Percentiles rank a stretch among this genome's conserved stretches.
Conservation (phyloP, 2,113 vertebrate genomes). For the Cyphomyrus plagiostoma region DNA sequence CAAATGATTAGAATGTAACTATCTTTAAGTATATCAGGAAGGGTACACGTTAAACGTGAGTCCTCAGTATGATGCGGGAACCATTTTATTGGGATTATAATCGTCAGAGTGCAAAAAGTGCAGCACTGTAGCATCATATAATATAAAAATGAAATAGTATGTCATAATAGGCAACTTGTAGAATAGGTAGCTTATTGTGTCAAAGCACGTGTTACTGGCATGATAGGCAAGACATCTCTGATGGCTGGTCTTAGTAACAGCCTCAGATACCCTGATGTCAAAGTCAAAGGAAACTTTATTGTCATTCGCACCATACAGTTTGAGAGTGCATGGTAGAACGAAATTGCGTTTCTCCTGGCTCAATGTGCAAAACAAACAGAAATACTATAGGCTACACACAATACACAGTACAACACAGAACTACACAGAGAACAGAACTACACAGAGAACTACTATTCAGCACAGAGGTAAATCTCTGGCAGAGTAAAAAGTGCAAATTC, state of each 20-base stretch:
- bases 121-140: not conserved
- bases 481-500: no score
- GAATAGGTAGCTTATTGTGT: not conserved
- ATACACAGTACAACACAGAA: no score
- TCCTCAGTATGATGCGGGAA: not conserved
- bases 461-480: no score
- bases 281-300: no score
- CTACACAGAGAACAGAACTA: no score
- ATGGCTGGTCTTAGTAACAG: not conserved
- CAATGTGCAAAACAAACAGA: no score
- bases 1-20: slow-evolving; percentile 47
- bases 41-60: slow-evolving; percentile 29
- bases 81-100: not conserved
- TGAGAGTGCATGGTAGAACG: no score
- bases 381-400: no score
- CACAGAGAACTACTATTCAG: no score
- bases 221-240: no score
- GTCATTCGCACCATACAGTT: no score
- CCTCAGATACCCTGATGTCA: not conserved
- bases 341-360: no score
- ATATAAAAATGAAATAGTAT: not conserved
- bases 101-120: not conserved
- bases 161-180: not conserved
- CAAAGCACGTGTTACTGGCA: not conserved
- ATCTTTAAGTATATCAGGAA: slow-evolving; percentile 42